Percentiles rank a stretch among this genome's conserved stretches.
phyloP scores from a whole-genome alignment of 1,140 invertebrate species.

The Dreissena polymorpha region DNA sequence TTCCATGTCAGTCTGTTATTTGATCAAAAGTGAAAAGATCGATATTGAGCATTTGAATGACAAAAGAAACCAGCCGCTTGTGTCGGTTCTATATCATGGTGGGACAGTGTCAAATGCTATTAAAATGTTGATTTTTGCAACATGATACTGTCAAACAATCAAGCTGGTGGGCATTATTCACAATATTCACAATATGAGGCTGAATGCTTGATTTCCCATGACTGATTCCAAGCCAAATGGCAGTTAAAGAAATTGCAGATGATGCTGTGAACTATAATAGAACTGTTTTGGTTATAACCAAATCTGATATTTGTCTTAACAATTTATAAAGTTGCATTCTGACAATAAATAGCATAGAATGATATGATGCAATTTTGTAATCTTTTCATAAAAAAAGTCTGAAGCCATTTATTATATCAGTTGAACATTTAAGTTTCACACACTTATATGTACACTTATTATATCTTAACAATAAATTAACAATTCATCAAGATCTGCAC shows the following conservation, averaged over 20 bases:
- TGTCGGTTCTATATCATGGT: not conserved
- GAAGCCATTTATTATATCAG: too few relatives aligned
- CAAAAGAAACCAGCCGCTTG: not conserved
- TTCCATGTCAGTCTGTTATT: not conserved
- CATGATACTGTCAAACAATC: not conserved
- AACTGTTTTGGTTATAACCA: not conserved
- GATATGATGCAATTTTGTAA: too few relatives aligned
- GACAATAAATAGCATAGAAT: not conserved
- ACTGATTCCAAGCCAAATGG: not conserved
- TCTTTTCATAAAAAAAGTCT: too few relatives aligned
- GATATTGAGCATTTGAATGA: not conserved
- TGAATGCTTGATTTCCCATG: not conserved
- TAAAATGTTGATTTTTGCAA: constrained; percentile 8
- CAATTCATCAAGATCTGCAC: too few relatives aligned
- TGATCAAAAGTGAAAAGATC: not conserved
- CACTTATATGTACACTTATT: too few relatives aligned
- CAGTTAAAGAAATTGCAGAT: not conserved
- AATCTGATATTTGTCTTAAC: not conserved
- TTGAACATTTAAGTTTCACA: too few relatives aligned
- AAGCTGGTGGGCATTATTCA: not conserved
- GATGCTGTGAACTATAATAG: not conserved
- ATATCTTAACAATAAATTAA: too few relatives aligned
- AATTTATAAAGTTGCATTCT: not conserved
- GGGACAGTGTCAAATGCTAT: not conserved
- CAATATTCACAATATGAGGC: not conserved